Percentiles rank a stretch among this genome's conserved stretches.
phyloP scores from a whole-genome alignment of 2,113 vertebrate species.

The Caranx ignobilis region DNA sequence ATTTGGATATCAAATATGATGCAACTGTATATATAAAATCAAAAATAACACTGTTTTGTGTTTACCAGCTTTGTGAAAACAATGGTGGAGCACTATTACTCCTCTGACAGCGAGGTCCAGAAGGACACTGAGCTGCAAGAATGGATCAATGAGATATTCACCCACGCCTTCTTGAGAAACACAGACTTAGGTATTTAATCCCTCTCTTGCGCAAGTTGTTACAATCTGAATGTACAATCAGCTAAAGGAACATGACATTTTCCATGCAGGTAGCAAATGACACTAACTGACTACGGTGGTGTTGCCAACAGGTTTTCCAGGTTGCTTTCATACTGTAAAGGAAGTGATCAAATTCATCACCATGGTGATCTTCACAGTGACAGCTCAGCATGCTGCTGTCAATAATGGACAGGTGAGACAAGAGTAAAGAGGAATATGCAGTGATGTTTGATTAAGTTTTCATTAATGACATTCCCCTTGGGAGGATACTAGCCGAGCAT shows the following conservation, averaged over 20 bases:
- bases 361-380: constrained; percentile 76
- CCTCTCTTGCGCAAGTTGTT: background rate
- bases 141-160: constrained; percentile 87
- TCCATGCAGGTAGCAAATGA: background rate
- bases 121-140: constrained; percentile 85
- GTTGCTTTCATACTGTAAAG: constrained; percentile 26
- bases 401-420: constrained; percentile 72
- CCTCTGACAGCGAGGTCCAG: constrained; percentile 53
- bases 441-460: background rate
- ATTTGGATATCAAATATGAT: background rate
- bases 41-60: background rate
- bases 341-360: constrained; percentile 76
- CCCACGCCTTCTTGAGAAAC: constrained; percentile 79
- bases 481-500: no score
- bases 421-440: background rate
- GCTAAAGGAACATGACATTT: background rate
- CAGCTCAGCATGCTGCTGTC: constrained; percentile 71
- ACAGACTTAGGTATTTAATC: constrained; percentile 58
- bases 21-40: fast-evolving
- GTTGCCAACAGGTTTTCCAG: constrained; percentile 64
- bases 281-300: background rate
- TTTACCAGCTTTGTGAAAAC: constrained; percentile 78
- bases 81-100: constrained; percentile 68
- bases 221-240: background rate
- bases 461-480: no score